These are phyloP conservation scores for Doris montereyensis DNA, from an alignment of 2,888 invertebrate genomes.

Conservation along the genomic window DNA sequence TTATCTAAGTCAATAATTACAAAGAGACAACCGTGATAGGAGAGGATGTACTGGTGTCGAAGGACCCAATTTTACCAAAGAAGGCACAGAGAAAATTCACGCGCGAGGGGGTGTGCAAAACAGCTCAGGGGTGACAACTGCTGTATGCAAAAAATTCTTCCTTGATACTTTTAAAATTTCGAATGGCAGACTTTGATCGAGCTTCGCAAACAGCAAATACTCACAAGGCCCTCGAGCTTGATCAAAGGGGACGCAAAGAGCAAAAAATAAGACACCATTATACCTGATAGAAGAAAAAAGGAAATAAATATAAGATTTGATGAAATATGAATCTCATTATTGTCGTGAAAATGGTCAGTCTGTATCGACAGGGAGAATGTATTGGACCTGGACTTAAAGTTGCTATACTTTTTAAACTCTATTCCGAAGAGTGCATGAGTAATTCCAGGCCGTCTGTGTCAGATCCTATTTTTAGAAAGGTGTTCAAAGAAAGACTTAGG, in stretches of 20 bases:
- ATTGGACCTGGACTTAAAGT: background rate
- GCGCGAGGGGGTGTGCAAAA: too few relatives aligned
- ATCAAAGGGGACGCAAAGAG: background rate
- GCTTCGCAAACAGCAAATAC: background rate
- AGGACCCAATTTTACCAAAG: background rate
- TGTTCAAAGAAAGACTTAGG: too few relatives aligned
- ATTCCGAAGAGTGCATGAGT: too few relatives aligned
- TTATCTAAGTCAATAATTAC: too few relatives aligned
- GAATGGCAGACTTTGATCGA: background rate
- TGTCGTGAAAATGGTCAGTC: slow-evolving; percentile 9
- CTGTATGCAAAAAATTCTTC: too few relatives aligned
- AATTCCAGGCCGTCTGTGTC: too few relatives aligned
- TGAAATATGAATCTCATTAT: too few relatives aligned
- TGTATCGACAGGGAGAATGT: background rate
- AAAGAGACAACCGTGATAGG: background rate
- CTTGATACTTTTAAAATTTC: too few relatives aligned
- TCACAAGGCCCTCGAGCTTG: too few relatives aligned
- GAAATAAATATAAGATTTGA: background rate
- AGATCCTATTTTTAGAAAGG: too few relatives aligned
- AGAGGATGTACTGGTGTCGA: background rate
- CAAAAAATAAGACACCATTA: slow-evolving; percentile 1
- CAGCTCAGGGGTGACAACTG: too few relatives aligned
- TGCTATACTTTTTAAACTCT: background rate
- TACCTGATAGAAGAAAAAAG: background rate
- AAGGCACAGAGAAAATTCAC: background rate